Evolutionary conservation across 1,140 invertebrate species (phyloP).

Genomic region (Laodelphax striatellus): DNA sequence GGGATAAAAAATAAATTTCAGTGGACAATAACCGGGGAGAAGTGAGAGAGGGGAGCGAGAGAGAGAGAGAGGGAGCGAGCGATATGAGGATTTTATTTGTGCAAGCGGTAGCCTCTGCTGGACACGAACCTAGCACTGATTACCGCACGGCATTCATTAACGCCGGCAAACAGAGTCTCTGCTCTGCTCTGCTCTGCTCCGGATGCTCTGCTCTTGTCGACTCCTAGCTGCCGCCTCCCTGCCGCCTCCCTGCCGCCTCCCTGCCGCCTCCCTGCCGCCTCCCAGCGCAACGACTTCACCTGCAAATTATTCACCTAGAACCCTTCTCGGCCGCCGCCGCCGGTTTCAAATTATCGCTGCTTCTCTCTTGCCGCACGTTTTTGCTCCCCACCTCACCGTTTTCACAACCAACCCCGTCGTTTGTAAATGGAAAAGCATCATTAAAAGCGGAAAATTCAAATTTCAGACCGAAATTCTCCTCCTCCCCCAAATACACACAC

Average conservation of each 20-base stretch:
- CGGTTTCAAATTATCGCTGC: background rate
- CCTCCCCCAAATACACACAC: too few relatives aligned
- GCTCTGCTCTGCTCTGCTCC: too few relatives aligned
- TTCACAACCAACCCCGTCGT: too few relatives aligned
- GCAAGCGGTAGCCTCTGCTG: background rate
- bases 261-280: background rate
- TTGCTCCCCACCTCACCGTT: too few relatives aligned
- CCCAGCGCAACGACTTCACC: background rate
- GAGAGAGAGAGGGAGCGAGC: background rate
- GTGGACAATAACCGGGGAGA: background rate
- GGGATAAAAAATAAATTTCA: constrained; percentile 3
- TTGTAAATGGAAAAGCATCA: too few relatives aligned
- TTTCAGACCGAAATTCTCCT: too few relatives aligned
- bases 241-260: too few relatives aligned
- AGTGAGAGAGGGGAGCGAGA: background rate
- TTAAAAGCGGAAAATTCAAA: too few relatives aligned
- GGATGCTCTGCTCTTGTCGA: too few relatives aligned
- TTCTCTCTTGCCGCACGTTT: background rate
- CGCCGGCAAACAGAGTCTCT: background rate
- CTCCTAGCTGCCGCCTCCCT: too few relatives aligned
- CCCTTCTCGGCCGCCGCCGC: background rate
- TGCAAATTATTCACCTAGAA: background rate
- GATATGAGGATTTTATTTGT: background rate
- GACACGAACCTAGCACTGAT: background rate
- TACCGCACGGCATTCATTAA: background rate